Base-by-base conservation (phyloP, 1,140 invertebrate species). In the Anagrus nilaparvatae region DNA sequence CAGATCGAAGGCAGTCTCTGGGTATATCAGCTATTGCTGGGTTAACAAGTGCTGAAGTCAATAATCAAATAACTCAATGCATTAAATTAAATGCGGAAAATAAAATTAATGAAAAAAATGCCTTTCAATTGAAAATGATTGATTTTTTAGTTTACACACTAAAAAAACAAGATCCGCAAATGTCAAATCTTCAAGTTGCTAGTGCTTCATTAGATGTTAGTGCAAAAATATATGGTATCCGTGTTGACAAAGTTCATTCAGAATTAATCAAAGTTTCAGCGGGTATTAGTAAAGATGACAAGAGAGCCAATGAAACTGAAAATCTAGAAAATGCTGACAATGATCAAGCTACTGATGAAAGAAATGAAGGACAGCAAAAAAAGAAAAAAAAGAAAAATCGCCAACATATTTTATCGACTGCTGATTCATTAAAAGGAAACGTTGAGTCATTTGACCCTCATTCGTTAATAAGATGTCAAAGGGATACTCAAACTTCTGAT, bases 101-200 rank as follows among this genome's bases (percentile, higher is more conserved):
- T 35, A 86, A 88, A 81, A 88, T 90, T 46, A 89, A 76, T 53
- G 69, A 74, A 14, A 86, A 87, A 58, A 90, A 89, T 76, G 86
- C 84, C 2, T 91, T 88, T 70, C 79, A 77, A 48, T 65, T 90
- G 2, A 77, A 86, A 55, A 71, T 89, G 24, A 89, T 89, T 53
- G 86, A 89, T 56, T 83, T 81, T 51, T 82, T 91, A 75, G 70
- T 77, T 5, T 76, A 79, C 16, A 75, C 84, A 69, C 51, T 85
- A 19, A 73, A 76, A 30, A 75, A 77, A 37, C 74, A 80, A 50
- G 76, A 81, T 55, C 59, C 67, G 3, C 70, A 76, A 28, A 73
- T 84, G 69, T 76, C 78, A 33, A 81, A 84, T 60, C 74, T 79
- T 14, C 72, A 87, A 73, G 74, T 85, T 17, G 85, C 82, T 3